phyloP scores from a whole-genome alignment of 2,113 vertebrate species.

The Pongo abelii region DNA sequence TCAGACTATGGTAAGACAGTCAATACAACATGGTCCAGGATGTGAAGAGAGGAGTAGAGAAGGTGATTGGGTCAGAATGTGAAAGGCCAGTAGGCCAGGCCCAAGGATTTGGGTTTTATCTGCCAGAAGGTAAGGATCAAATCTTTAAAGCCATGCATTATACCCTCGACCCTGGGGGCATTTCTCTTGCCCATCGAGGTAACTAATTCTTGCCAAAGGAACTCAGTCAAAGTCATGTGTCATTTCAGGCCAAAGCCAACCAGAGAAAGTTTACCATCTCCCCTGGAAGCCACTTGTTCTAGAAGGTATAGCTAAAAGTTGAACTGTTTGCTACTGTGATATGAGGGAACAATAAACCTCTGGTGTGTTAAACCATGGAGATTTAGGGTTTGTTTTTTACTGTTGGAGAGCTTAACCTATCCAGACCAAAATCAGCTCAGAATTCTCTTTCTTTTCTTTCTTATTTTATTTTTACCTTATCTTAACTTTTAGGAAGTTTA shows the following conservation, averaged over 20 bases:
- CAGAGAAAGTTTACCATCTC: background rate
- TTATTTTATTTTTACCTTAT: background rate
- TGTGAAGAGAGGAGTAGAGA: background rate
- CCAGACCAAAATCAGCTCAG: background rate
- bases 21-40: background rate
- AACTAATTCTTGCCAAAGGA: background rate
- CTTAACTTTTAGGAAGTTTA: background rate
- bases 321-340: background rate
- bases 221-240: background rate
- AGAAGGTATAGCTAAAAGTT: background rate
- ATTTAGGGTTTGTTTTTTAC: background rate
- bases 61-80: fast-evolving
- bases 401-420: background rate
- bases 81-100: background rate
- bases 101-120: background rate
- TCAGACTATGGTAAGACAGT: background rate
- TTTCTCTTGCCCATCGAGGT: background rate
- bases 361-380: background rate
- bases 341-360: background rate
- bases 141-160: background rate
- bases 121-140: background rate
- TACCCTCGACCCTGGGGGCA: fast-evolving
- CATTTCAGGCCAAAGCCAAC: background rate
- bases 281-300: background rate
- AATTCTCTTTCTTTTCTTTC: background rate